Evolutionary conservation across 2,113 vertebrate species (phyloP), one percentile per base, ranked within the genome.

Genomic region (Tyto alba): DNA sequence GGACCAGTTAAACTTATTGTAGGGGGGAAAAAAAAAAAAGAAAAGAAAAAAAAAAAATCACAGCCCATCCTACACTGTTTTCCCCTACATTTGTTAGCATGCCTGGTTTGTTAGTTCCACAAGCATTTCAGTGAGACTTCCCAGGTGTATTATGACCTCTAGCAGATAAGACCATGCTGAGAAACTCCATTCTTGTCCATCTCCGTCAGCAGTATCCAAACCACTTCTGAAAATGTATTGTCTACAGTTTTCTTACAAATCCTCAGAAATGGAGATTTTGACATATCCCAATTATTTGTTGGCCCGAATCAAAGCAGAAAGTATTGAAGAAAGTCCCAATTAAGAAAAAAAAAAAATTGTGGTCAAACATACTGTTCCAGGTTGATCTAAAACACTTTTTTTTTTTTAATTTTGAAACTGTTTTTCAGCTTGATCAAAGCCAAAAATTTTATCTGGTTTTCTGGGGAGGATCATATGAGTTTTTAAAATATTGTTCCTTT

Each of bases 1-100:
- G 26, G 22, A 43, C 27, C 23, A 21, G 25, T 45, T 73, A 27
- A 63, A 32, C 3, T n/a, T 18, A 8, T 45, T 20, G 3, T 5
- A 8, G 8, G 8, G 0, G 8, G 8, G 0, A 10, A 27, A 38
- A 11, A 43, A 2, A 45, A 9, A 13, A 7, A 10, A 56, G 17
- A 47, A 50, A 34, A 1, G 52, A 7, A 25, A 12, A 20, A 8
- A 30, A 26, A 30, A 27, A 55, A 21, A 26, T 27, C 47, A 38
- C 72, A 40, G 23, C 23, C 40, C 38, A 29, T 38, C 41, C 48
- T 16, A 27, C 3, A 1, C 36, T 57, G 12, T 50, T 50, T 76
- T 48, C 36, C 16, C 25, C 53, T n/a, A 25, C 14, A 41, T 41
- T 57, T 50, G 7, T 47, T 66, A 29, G n/a, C 30, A 75, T 1